Evolutionary conservation across 2,113 vertebrate species (phyloP), one percentile per base, ranked within the genome.

Genomic region (Ranitomeya variabilis): DNA sequence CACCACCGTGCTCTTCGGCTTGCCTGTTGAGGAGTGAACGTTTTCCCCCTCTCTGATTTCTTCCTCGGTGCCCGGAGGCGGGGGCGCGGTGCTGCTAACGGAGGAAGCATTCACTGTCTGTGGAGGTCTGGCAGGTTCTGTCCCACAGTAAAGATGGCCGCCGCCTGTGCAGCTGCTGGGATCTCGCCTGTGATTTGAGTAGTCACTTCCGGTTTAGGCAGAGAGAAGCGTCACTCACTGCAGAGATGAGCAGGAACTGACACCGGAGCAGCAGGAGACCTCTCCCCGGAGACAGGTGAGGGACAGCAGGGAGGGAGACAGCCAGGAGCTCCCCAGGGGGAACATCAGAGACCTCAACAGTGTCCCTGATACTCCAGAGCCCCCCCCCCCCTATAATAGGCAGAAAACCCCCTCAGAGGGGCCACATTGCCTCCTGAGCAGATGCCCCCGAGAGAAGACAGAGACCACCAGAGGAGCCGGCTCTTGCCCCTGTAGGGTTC

Each of bases 211-310:
- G 55, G 85, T 77, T 15, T 45, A 18, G 2, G 26, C 14, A 31
- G 23, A 54, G 23, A 54, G 57, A 77, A 60, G 85, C 73, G 74
- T 67, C 74, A 66, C 14, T n/a, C 12, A n/a, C 9, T 51, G 73
- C 85, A 86, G 73, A 51, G 55, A 77, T 86, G 85, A 86, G 55
- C 74, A 55, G 83, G 83, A 74, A 26, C 3, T 31, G 67, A 62
- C 5, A 10, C 26, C 23, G 69, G 57, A 45, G 73, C 10, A 2
- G 26, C 52, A 13, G 23, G 14, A 52, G 12, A 71, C 7, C 15
- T 10, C 64, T 84, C 83, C 66, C 45, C 83, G 45, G 45, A 84
- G 45, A 84, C 66, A 84, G 83, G 83, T 84, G 19, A 67, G 81
- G 31, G 67, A 45, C 37, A 45, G 37, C 37, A 37, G 4, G 37